Base-by-base conservation (phyloP, 2,113 vertebrate species). In the Periophthalmodon schlosseri region DNA sequence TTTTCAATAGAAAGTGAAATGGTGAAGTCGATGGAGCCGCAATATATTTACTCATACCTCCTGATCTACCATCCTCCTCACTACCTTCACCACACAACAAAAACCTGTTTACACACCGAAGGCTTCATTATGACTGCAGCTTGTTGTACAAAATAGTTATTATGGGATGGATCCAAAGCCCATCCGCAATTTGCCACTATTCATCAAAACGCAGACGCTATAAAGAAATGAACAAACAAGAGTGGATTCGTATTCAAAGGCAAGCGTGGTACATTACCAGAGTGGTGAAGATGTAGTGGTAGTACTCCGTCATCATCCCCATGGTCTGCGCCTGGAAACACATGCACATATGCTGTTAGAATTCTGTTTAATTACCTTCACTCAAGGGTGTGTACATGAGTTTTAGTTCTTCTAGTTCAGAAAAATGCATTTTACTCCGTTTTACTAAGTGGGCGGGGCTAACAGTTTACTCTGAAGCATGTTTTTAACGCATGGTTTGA, bases 261-360 rank as follows among this genome's bases (percentile, higher is more conserved):
- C 81, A 84, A 88, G 75, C 77, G 69, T 54, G 64, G 81, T 93
- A 95, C 95, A 21, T 98, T 98, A 99, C 98, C 98, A 99, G 95
- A 69, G 97, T 99, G 84, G 98, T 99, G 95, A 99, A 99, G 94
- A 99, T 97, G 93, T 98, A 99, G 95, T 99, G 97, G 94, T 99
- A 99, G 89, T 99, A 99, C 75, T 99, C 98, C 0, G 98, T 99
- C 98, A 99, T 98, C 98, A 99, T 99, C 83, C 98, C 98, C 97
- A 99, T 99, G 50, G 97, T 96, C 97, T 99, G 97, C 56, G 97
- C 97, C 98, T 99, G 89, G n/a, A 88, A 71, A 33, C 70, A 73
- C 69, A 60, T 5, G 12, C 13, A 28, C 23, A 28, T 10, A 23
- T 13, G 21, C 4, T 23, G 11, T 57, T 23, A 23, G 5, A 50